Conservation (phyloP, 2,797 vertebrate species). For the Sebastes hopkinsi region DNA sequence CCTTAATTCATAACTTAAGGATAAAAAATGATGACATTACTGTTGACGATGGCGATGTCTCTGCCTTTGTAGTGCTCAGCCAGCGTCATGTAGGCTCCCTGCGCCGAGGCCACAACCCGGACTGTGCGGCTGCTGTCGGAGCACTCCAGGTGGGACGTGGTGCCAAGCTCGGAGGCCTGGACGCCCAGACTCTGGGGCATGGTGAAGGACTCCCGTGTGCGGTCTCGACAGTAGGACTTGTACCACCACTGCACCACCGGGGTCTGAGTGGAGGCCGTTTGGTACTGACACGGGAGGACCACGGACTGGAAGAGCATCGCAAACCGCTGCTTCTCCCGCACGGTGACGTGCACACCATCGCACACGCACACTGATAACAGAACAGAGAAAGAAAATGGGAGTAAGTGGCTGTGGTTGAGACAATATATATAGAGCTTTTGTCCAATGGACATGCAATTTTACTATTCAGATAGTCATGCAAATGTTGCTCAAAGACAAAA, state of each 20-base stretch:
- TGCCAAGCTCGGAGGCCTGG: slow-evolving; percentile 84
- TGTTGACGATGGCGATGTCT: slow-evolving; percentile 93
- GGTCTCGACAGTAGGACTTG: slow-evolving; percentile 96
- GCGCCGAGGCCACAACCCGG: slow-evolving; percentile 91
- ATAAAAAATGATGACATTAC: slow-evolving; percentile 78
- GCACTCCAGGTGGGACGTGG: slow-evolving; percentile 88
- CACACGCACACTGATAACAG: slow-evolving; percentile 67
- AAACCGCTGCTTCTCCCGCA: slow-evolving; percentile 89
- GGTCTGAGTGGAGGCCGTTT: slow-evolving; percentile 88
- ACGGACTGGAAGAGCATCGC: slow-evolving; percentile 96
- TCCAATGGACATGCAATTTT: background rate
- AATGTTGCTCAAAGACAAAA: slow-evolving; percentile 6
- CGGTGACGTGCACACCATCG: slow-evolving; percentile 87
- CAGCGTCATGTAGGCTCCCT: slow-evolving; percentile 89
- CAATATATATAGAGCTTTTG: background rate
- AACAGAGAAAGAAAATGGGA: background rate
- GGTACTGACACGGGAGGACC: slow-evolving; percentile 92
- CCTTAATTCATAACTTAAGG: background rate
- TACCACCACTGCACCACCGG: slow-evolving; percentile 97
- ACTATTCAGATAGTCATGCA: background rate
- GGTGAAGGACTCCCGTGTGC: slow-evolving; percentile 89
- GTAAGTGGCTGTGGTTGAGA: background rate
- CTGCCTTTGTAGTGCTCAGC: slow-evolving; percentile 95
- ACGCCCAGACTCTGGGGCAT: slow-evolving; percentile 74
- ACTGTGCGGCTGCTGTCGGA: slow-evolving; percentile 93